These are phyloP conservation scores for Coregonus sp. DNA, from an alignment of 2,797 vertebrate genomes.

Conservation along the genomic window DNA sequence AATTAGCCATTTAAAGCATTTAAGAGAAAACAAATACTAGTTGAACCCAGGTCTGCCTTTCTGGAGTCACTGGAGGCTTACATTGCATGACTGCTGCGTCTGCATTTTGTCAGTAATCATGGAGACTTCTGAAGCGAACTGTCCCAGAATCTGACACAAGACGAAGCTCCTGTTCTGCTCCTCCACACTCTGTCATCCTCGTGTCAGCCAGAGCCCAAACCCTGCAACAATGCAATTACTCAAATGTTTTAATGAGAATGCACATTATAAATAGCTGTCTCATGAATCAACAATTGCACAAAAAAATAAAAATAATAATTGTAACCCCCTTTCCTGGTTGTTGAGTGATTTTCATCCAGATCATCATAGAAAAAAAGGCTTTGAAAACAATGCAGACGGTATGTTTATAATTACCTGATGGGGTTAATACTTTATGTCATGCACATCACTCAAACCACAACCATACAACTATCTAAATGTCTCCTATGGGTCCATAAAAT, in stretches of 20 bases:
- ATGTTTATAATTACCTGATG: background rate
- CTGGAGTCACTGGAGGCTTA: background rate
- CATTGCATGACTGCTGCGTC: constrained; percentile 12
- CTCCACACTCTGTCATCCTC: constrained; percentile 39
- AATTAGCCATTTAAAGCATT: too few relatives aligned
- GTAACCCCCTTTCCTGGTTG: background rate
- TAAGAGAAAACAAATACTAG: background rate
- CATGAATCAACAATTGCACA: background rate
- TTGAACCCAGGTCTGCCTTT: background rate
- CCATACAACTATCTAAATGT: background rate
- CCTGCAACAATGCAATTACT: constrained; percentile 1
- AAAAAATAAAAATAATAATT: too few relatives aligned
- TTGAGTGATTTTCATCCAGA: constrained; percentile 1
- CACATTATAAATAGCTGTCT: constrained; percentile 13
- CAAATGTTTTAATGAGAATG: background rate
- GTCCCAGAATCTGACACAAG: constrained; percentile 14
- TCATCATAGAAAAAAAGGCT: background rate
- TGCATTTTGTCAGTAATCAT: constrained; percentile 23
- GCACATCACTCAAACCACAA: constrained; percentile 4
- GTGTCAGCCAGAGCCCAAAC: constrained; percentile 8
- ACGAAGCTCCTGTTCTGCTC: constrained; percentile 5
- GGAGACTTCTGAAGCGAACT: background rate
- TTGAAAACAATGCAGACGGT: constrained; percentile 1
- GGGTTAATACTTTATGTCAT: background rate
- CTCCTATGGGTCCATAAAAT: background rate